Conservation (phyloP, 1,140 invertebrate genomes). For the Drosophila novamexicana region DNA sequence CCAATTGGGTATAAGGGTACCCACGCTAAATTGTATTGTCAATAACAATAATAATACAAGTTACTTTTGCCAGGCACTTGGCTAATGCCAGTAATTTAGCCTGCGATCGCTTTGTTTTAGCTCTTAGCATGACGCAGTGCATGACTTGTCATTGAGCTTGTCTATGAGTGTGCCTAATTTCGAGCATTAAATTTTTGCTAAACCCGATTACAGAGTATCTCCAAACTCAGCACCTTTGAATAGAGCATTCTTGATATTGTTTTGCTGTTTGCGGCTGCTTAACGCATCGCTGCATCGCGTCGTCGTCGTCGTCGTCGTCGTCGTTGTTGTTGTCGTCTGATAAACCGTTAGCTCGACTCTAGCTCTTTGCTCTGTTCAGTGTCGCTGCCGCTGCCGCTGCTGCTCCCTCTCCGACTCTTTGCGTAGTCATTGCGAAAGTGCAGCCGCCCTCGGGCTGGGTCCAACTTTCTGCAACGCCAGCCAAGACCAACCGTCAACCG, state of each 20-base stretch:
- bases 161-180: neutral
- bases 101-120: no score
- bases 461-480: slow-evolving; percentile 54
- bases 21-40: no score
- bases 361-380: neutral
- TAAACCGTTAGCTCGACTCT: slow-evolving; percentile 42
- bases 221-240: neutral
- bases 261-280: slow-evolving; percentile 40
- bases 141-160: neutral
- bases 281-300: slow-evolving; percentile 44
- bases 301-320: neutral
- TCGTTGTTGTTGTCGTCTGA: slow-evolving; percentile 24
- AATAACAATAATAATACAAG: no score
- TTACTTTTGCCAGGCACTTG: no score
- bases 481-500: slow-evolving; percentile 51
- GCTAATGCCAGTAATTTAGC: no score
- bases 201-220: slow-evolving; percentile 1
- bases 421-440: slow-evolving; percentile 48
- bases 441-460: slow-evolving; percentile 48
- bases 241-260: slow-evolving; percentile 1
- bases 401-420: slow-evolving; percentile 5
- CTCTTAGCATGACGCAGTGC: neutral
- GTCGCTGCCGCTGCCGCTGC: neutral
- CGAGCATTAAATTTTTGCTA: no score
- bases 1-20: no score